These are phyloP conservation scores for Notolepis coatsorum DNA, from an alignment of 2,797 vertebrate genomes.

Conservation along the genomic window DNA sequence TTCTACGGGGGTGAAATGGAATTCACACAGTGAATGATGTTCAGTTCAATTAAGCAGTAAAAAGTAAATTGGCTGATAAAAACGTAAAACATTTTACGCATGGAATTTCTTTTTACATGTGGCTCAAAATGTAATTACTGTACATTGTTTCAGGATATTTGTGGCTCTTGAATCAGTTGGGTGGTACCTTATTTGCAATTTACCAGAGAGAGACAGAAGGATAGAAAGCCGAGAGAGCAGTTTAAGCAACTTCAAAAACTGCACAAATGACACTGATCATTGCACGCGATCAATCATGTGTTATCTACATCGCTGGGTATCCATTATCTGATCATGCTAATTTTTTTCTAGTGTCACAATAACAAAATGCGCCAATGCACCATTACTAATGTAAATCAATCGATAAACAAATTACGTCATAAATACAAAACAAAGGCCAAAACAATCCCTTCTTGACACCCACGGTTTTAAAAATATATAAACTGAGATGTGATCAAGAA, in stretches of 20 bases:
- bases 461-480: conserved; percentile 69
- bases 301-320: conserved; percentile 77
- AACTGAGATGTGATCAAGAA: conserved; percentile 61
- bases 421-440: conserved; percentile 77
- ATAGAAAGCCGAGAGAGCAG: conserved; percentile 32
- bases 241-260: conserved; percentile 71
- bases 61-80: conserved; percentile 57
- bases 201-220: conserved; percentile 54
- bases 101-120: conserved; percentile 61
- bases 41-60: conserved; percentile 58
- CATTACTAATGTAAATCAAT: conserved; percentile 76
- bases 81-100: conserved; percentile 65
- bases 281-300: conserved; percentile 75
- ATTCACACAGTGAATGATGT: conserved; percentile 71
- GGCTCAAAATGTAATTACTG: conserved; percentile 51
- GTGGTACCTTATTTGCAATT: conserved; percentile 66
- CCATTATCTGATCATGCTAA: conserved; percentile 81
- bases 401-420: conserved; percentile 71
- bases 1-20: conserved; percentile 74
- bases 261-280: conserved; percentile 79
- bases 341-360: conserved; percentile 75
- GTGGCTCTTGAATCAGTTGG: conserved; percentile 48
- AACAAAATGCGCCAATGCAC: conserved; percentile 75
- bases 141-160: conserved; percentile 36
- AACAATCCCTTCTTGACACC: conserved; percentile 60